Evolutionary conservation across 2,113 vertebrate genomes (phyloP), one percentile per base, ranked within the genome.

Genomic region (Dromaius novaehollandiae): DNA sequence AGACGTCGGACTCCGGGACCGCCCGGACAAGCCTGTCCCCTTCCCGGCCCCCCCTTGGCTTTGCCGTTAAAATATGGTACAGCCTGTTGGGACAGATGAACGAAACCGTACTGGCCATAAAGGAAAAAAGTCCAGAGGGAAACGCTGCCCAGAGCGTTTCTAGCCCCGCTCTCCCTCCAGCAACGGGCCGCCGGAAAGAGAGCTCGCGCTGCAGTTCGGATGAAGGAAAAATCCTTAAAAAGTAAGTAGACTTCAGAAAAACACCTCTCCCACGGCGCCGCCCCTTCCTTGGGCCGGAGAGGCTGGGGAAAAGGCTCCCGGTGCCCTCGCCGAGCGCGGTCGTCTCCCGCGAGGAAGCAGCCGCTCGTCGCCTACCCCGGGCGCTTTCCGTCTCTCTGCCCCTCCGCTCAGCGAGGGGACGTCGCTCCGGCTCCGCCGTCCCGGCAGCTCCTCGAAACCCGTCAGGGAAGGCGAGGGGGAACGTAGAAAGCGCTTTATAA

Each of bases 61-160:
- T 89, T 12, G 16, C 75, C 76, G 7, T 69, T 87, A 95, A 90
- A 91, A 88, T 48, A 86, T 58, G 63, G 82, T 66, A 90, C 0
- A 2, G 74, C 66, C 58, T 63, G 32, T 46, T 4, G 18, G 16
- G 58, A 85, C 75, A 91, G 83, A 55, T 30, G 71, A 84, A 95
- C 50, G 87, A 68, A 87, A 66, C 51, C 42, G 71, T 96, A 97
- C 95, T 96, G 97, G 95, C 97, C 96, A 86, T 90, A 20, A 32
- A 34, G 30, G 56, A 20, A 51, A 51, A 68, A 36, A 40, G 20
- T 55, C 60, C 40, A 55, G 48, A 55, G 63, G 15, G 60, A 51
- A 75, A 75, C 53, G 44, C 53, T 63, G 63, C 20, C 76, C 51
- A 22, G 32, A 46, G 78, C 24, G 46, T 28, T 30, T 34, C 48